These are phyloP conservation scores for Colossoma macropomum DNA, from an alignment of 2,113 vertebrate species.

Conservation along the genomic window DNA sequence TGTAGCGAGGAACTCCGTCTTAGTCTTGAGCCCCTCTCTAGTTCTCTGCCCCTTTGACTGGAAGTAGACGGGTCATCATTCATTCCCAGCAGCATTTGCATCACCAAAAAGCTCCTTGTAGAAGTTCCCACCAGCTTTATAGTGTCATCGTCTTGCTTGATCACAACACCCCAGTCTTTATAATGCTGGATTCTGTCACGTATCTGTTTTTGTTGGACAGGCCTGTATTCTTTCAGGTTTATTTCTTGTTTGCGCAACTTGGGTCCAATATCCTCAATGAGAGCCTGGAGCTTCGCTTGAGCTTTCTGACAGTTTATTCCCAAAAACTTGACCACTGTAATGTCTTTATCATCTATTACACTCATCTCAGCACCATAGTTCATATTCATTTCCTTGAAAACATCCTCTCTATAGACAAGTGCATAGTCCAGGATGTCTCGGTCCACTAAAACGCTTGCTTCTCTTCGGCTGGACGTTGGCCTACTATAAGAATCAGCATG, in stretches of 20 bases:
- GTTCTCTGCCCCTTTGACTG: neutral
- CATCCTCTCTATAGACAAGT: neutral
- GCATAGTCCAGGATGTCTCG: constrained; percentile 57
- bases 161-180: constrained; percentile 42
- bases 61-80: rapidly evolving
- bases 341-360: rapidly evolving
- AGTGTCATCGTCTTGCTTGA: neutral
- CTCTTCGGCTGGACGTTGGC: neutral
- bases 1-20: constrained; percentile 65
- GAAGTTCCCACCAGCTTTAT: constrained; percentile 69
- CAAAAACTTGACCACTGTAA: constrained; percentile 28
- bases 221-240: constrained; percentile 11
- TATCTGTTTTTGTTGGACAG: neutral
- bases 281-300: neutral
- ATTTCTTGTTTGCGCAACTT: constrained; percentile 66
- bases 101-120: constrained; percentile 56
- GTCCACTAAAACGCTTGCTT: constrained; percentile 47
- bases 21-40: neutral
- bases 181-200: rapidly evolving
- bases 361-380: neutral
- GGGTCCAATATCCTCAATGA: constrained; percentile 23
- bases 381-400: neutral
- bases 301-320: constrained; percentile 25
- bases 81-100: constrained; percentile 56
- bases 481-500: too few species aligned